A percentile compares a stretch with the other conserved stretches of the same genome.
These are phyloP conservation scores for Albula goreensis DNA, from an alignment of 2,113 vertebrate genomes.

Conservation along the genomic window DNA sequence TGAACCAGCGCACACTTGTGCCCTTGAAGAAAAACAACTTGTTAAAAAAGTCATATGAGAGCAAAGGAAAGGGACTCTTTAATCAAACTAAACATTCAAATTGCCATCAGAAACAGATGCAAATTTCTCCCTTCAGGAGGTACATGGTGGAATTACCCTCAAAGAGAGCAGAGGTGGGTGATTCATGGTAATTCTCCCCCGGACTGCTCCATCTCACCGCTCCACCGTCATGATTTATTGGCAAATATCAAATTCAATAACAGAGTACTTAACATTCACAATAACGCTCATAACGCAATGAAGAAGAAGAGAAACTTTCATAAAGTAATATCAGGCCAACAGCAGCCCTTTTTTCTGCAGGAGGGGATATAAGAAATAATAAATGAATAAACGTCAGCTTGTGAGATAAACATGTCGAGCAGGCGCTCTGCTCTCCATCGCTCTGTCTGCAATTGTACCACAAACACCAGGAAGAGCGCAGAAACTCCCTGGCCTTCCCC, in stretches of 20 bases:
- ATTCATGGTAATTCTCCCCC: constrained; percentile 52
- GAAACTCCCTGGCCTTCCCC: constrained; percentile 59
- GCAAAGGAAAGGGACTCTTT: constrained; percentile 46
- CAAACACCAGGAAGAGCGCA: constrained; percentile 5
- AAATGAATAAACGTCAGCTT: neutral
- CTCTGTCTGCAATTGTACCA: neutral
- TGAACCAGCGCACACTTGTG: no score
- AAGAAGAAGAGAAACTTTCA: constrained; percentile 56
- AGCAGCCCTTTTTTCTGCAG: no score
- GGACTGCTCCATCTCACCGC: constrained; percentile 25
- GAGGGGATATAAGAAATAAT: neutral
- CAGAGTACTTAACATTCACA: constrained; percentile 64
- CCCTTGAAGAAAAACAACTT: neutral
- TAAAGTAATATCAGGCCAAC: constrained; percentile 46
- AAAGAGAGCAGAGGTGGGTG: constrained; percentile 55
- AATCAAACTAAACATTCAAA: constrained; percentile 67
- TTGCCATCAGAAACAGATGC: constrained; percentile 60
- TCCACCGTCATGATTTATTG: constrained; percentile 62
- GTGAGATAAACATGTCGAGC: constrained; percentile 45
- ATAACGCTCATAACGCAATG: constrained; percentile 19
- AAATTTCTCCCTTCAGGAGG: constrained; percentile 63
- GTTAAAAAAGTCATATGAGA: neutral
- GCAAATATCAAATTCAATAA: constrained; percentile 73
- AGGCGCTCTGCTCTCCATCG: constrained; percentile 5
- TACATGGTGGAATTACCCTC: constrained; percentile 58